These are phyloP conservation scores for Eristalis intricaria DNA, from an alignment of 2,888 invertebrate species.

Conservation along the genomic window DNA sequence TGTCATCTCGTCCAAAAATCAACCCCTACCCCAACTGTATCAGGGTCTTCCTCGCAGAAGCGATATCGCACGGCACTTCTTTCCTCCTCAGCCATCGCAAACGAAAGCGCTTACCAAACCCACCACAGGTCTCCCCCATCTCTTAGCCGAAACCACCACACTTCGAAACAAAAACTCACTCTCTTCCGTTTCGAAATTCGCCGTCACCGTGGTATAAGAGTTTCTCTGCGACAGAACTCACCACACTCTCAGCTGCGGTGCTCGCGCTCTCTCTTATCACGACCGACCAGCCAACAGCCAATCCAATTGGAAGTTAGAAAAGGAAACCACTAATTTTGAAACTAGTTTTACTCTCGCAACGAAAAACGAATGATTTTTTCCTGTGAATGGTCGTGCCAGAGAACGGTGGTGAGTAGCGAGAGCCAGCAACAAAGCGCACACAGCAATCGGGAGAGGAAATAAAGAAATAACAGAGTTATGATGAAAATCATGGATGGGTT, in stretches of 20 bases:
- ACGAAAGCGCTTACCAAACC: not conserved
- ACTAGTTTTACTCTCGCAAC: constrained; percentile 38
- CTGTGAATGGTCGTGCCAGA: constrained; percentile 37
- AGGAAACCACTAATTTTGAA: constrained; percentile 37
- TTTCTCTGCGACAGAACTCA: constrained; percentile 9
- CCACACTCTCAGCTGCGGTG: constrained; percentile 16
- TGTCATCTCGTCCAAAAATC: not conserved
- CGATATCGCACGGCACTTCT: not conserved
- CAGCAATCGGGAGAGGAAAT: constrained; percentile 46
- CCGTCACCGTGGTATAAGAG: constrained; percentile 51
- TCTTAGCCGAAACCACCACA: constrained; percentile 13
- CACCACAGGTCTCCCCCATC: not conserved
- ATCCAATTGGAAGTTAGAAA: constrained; percentile 50
- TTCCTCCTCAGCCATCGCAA: not conserved
- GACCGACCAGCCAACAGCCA: constrained; percentile 32
- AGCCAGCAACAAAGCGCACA: constrained; percentile 13
- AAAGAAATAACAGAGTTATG: constrained; percentile 70
- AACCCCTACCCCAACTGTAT: not conserved
- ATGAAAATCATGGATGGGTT: constrained; percentile 67
- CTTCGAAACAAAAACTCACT: constrained; percentile 19
- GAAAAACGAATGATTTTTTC: constrained; percentile 1
- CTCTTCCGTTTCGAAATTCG: constrained; percentile 39
- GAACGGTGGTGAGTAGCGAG: constrained; percentile 34
- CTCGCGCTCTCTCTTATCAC: not conserved
- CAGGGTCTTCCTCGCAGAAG: not conserved